A percentile compares a stretch with the other conserved stretches of the same genome.
phyloP scores from a whole-genome alignment of 2,888 invertebrate species.

The Idaea straminata region DNA sequence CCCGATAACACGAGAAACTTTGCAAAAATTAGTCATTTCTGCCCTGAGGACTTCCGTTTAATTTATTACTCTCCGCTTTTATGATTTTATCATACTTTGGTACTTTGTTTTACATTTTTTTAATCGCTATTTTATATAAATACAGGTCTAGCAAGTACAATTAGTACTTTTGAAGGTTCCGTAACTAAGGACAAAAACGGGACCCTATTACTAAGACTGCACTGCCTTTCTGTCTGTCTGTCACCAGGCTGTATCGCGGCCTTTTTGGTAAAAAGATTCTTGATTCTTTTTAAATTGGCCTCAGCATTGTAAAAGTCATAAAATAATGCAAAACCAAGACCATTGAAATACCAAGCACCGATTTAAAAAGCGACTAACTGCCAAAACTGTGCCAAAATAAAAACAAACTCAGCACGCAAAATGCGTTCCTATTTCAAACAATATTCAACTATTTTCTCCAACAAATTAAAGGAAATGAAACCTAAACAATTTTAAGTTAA shows the following conservation, averaged over 20 bases:
- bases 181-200: too few species aligned
- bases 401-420: neutral
- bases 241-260: too few species aligned
- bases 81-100: neutral
- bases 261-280: too few species aligned
- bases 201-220: too few species aligned
- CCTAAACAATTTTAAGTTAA: neutral
- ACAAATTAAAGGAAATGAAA: neutral
- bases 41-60: neutral
- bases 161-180: neutral
- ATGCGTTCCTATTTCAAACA: neutral
- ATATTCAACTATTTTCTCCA: neutral
- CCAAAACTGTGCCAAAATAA: neutral
- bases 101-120: neutral
- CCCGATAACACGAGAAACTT: neutral
- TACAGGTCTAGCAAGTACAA: neutral
- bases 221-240: too few species aligned
- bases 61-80: neutral
- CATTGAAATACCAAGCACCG: too few species aligned
- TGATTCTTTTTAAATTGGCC: too few species aligned
- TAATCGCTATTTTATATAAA: neutral
- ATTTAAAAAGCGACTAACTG: too few species aligned
- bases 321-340: too few species aligned
- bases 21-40: slow-evolving; percentile 1
- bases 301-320: too few species aligned